Conservation (phyloP, 2,888 invertebrate genomes). For the Drosophila mimetica region DNA sequence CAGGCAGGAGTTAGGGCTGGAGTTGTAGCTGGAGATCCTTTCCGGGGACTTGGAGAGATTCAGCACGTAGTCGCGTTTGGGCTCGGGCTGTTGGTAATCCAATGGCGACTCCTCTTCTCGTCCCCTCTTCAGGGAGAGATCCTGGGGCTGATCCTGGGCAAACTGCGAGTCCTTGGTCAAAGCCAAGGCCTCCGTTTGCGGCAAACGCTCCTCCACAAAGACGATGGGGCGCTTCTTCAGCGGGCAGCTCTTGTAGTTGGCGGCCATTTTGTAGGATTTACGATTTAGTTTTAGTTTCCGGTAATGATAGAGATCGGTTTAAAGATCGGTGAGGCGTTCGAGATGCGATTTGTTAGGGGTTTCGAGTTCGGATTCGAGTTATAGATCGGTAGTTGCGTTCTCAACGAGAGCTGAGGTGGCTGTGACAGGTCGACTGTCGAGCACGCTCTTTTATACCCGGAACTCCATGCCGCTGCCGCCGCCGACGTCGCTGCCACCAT, state of each 20-base stretch:
- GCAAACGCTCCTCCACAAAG: constrained; percentile 86
- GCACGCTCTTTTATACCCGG: constrained; percentile 78
- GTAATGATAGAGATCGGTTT: constrained; percentile 24
- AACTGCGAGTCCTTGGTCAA: constrained; percentile 62
- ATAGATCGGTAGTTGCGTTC: constrained; percentile 64
- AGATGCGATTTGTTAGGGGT: constrained; percentile 7
- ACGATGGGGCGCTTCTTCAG: constrained; percentile 94
- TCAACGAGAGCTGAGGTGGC: constrained; percentile 79
- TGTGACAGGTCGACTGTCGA: constrained; percentile 82
- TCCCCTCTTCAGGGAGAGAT: constrained; percentile 82
- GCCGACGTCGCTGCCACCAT: constrained; percentile 48
- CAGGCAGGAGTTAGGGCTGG: constrained; percentile 58
- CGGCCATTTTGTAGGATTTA: constrained; percentile 53
- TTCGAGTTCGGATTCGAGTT: constrained; percentile 38
- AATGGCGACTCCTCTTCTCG: constrained; percentile 51
- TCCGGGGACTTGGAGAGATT: constrained; percentile 76
- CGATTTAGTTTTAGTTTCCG: constrained; percentile 14
- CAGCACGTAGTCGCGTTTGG: constrained; percentile 79
- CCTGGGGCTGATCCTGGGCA: constrained; percentile 79
- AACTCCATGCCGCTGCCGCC: constrained; percentile 30
- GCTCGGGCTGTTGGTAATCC: constrained; percentile 63
- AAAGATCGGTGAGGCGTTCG: constrained; percentile 26
- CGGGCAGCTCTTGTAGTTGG: constrained; percentile 94
- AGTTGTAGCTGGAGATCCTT: constrained; percentile 44
- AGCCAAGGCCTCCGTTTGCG: constrained; percentile 72